Base-by-base conservation (phyloP, 2,888 invertebrate species). In the Miltochrista miniata region DNA sequence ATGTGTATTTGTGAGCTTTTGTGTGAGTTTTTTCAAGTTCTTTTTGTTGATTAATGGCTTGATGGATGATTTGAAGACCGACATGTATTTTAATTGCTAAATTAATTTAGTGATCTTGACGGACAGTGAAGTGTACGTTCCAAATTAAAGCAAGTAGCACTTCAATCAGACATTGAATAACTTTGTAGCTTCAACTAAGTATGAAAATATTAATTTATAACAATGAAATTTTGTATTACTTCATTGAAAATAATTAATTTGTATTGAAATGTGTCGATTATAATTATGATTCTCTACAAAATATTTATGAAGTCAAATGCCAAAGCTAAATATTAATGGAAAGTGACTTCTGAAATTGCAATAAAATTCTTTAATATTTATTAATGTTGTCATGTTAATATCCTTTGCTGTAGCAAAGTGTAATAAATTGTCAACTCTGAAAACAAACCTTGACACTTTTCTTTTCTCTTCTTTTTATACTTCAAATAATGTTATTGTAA, bases 31-130 rank as follows among this genome's bases (percentile, higher is more conserved):
- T 76, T 75, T 73, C 67, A 73, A 76, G 74, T 76, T 76, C 69
- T 74, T 77, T 75, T 75, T 72, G 74, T 76, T 83, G 83, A 85
- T 85, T 78, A 81, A 83, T 81, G 73, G 68, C 69, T 72, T 77
- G 74, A 77, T 77, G 70, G 75, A 81, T 80, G 70, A 54, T 45
- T 54, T 46, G 55, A 68, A 53, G 53, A 59, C 59, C 46, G 52
- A 37, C 63, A 61, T 59, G 59, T 56, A 52, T 57, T 62, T 66
- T 76, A 72, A 76, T 72, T 65, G 52, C 45, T 54, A 10, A 45
- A 59, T 51, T 60, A 47, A 59, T 60, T 58, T 60, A 31, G 36
- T 39, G 45, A 13, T 35, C 29, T n/a, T 30, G 24, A 30, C 24
- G 18, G 9, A 18, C 12, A 15, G 11, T 42, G n/a, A 42, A 38